Conservation (phyloP, 2,888 invertebrate genomes). For the Desoria tigrina region DNA sequence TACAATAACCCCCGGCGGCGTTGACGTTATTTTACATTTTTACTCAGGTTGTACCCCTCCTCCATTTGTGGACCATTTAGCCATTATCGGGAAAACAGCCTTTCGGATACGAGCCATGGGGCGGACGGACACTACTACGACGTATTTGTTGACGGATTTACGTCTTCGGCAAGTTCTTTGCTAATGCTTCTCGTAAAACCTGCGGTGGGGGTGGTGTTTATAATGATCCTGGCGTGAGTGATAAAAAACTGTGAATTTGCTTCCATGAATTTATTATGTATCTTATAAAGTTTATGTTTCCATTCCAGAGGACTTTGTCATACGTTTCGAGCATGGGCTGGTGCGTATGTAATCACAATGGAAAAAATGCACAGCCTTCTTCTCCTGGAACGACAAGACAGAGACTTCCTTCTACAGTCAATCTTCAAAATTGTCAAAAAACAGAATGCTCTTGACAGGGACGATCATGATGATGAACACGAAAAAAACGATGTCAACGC, state of each 20-base stretch:
- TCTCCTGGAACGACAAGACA: constrained; percentile 35
- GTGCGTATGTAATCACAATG: constrained; percentile 28
- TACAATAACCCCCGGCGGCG: background rate
- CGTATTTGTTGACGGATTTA: constrained; percentile 3
- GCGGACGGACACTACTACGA: constrained; percentile 12
- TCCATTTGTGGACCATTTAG: constrained; percentile 15
- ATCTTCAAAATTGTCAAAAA: constrained; percentile 40
- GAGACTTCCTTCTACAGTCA: constrained; percentile 43
- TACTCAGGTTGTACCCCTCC: constrained; percentile 4
- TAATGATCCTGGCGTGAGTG: constrained; percentile 1
- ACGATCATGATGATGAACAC: background rate
- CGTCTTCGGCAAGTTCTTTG: background rate
- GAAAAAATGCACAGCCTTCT: constrained; percentile 30
- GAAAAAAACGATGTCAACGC: background rate
- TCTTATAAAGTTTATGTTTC: background rate
- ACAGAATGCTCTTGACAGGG: background rate
- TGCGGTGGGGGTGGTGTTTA: background rate
- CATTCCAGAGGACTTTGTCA: constrained; percentile 29
- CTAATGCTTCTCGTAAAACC: background rate
- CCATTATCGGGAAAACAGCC: constrained; percentile 2
- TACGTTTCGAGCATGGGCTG: constrained; percentile 33
- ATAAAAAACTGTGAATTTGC: background rate
- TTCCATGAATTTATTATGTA: background rate
- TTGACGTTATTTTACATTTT: background rate
- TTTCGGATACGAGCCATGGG: background rate